phyloP scores from a whole-genome alignment of 2,113 vertebrate species.

The Meles meles region DNA sequence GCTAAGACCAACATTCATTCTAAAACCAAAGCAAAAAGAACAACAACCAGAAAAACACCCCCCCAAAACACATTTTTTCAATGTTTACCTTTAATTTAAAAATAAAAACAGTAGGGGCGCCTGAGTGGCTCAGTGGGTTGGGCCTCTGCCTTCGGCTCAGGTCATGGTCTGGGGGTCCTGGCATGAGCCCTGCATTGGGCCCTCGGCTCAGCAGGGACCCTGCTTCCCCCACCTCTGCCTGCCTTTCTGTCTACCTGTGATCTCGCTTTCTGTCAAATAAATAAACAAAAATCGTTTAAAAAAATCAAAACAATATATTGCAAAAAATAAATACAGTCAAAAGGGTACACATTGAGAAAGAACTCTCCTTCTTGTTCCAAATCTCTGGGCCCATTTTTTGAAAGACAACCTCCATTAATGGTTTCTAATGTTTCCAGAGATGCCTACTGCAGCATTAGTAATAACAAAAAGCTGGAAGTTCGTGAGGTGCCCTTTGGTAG shows the following conservation, averaged over 20 bases:
- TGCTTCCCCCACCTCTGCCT: too few species aligned
- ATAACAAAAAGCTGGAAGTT: neutral
- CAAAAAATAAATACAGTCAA: constrained; percentile 5
- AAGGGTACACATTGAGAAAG: neutral
- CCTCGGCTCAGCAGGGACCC: too few species aligned
- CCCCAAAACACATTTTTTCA: neutral
- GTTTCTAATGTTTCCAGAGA: constrained; percentile 35
- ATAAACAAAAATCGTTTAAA: too few species aligned
- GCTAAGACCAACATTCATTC: neutral
- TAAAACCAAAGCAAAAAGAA: neutral
- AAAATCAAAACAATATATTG: neutral
- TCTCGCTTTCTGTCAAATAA: too few species aligned
- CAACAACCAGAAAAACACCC: neutral
- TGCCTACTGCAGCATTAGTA: neutral
- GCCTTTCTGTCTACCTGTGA: too few species aligned
- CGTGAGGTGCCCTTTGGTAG: neutral
- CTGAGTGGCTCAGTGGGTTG: too few species aligned
- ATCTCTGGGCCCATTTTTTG: neutral
- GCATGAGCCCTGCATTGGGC: too few species aligned
- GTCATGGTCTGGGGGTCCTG: too few species aligned
- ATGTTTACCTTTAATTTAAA: neutral
- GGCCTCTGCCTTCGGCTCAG: too few species aligned
- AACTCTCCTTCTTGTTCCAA: neutral
- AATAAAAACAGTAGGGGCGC: neutral
- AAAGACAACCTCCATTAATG: neutral